A percentile compares a stretch with the other conserved stretches of the same genome.
These are phyloP conservation scores for Bos javanicus DNA, from an alignment of 2,113 vertebrate genomes.

Conservation along the genomic window DNA sequence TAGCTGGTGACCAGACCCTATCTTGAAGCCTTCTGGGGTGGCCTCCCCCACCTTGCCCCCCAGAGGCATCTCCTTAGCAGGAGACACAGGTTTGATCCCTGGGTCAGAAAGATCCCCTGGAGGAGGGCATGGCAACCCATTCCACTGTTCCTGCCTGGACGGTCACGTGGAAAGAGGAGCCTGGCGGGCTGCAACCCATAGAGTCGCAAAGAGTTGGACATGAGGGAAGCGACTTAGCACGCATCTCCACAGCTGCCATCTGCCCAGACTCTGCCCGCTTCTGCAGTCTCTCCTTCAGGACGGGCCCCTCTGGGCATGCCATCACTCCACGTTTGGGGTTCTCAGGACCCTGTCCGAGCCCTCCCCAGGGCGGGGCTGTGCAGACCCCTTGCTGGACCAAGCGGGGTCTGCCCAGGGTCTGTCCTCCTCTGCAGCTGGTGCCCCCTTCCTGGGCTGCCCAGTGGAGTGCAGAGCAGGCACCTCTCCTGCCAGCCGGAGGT, in stretches of 20 bases:
- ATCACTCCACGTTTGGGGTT: background rate
- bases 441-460: background rate
- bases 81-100: no score
- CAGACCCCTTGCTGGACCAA: background rate
- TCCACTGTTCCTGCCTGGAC: no score
- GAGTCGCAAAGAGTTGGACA: no score
- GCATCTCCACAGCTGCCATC: no score
- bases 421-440: background rate
- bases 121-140: no score
- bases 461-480: rapidly evolving
- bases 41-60: background rate
- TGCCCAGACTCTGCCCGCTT: background rate
- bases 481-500: background rate
- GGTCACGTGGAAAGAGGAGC: no score
- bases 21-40: background rate
- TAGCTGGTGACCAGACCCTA: rapidly evolving
- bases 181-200: no score
- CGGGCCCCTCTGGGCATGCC: background rate
- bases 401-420: no score
- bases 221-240: no score
- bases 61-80: background rate
- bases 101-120: no score
- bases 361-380: background rate
- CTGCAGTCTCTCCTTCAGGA: background rate
- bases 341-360: background rate